Evolutionary conservation across 2,113 vertebrate genomes (phyloP).

Genomic region (Hemiprocne comata): DNA sequence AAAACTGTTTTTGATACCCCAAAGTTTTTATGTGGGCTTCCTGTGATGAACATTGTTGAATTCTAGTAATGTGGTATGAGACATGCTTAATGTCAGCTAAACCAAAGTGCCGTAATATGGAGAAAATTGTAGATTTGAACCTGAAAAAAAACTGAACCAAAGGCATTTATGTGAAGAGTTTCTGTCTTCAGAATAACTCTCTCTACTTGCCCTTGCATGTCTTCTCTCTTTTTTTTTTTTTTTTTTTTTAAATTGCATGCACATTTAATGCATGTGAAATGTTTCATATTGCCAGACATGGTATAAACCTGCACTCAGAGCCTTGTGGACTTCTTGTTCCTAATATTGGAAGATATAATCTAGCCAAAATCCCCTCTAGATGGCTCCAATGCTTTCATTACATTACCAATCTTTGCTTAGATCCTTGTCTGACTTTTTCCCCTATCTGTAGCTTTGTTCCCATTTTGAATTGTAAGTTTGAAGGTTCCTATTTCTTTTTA

Average conservation of each 20-base stretch:
- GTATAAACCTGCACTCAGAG: not conserved
- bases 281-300: not conserved
- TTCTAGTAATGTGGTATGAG: not conserved
- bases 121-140: not conserved
- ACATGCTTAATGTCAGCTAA: not conserved
- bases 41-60: not conserved
- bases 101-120: not conserved
- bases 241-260: not conserved
- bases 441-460: conserved; percentile 15
- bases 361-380: conserved; percentile 18
- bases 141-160: not conserved
- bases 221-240: not conserved
- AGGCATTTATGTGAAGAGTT: not conserved
- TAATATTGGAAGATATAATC: not conserved
- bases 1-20: not conserved
- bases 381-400: not conserved
- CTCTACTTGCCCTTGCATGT: not conserved
- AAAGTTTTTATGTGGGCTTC: not conserved
- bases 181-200: not conserved
- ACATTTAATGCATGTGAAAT: not conserved
- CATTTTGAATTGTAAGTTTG: not conserved
- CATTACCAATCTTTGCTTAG: not conserved
- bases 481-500: conserved; percentile 24
- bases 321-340: not conserved
- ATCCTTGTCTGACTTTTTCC: not conserved